Evolutionary conservation across 2,888 invertebrate genomes (phyloP).

Genomic region (Desoria tigrina): DNA sequence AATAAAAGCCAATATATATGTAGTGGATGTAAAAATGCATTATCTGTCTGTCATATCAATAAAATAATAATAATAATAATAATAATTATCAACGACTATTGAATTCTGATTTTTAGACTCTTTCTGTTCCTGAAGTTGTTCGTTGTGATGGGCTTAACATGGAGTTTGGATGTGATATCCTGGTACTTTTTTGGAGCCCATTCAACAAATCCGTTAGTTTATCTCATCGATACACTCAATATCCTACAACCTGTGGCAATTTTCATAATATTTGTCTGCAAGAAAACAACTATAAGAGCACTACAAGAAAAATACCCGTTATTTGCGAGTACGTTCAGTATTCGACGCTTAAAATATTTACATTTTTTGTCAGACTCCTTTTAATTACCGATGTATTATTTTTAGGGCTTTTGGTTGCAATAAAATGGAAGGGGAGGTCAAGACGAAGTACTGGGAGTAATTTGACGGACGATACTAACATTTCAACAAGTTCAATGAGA

Average conservation of each 20-base stretch:
- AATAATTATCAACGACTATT: too few species aligned
- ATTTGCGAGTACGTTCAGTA: constrained; percentile 27
- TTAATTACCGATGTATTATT: too few species aligned
- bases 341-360: background rate
- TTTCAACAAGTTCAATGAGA: constrained; percentile 9
- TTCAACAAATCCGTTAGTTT: constrained; percentile 17
- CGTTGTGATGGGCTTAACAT: constrained; percentile 40
- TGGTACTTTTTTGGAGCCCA: constrained; percentile 18
- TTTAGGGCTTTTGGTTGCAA: too few species aligned
- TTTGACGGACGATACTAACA: constrained; percentile 3
- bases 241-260: constrained; percentile 40
- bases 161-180: constrained; percentile 32
- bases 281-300: constrained; percentile 30
- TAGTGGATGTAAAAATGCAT: constrained; percentile 28
- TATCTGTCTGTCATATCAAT: constrained; percentile 29
- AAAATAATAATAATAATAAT: background rate
- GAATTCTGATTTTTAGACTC: background rate
- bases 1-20: constrained; percentile 38
- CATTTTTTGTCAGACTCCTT: background rate
- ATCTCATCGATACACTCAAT: constrained; percentile 33
- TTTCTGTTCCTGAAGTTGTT: constrained; percentile 39
- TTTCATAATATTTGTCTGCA: constrained; percentile 44
- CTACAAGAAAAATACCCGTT: constrained; percentile 35
- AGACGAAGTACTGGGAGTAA: background rate
- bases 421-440: background rate